A percentile compares a stretch with the other conserved stretches of the same genome.
Evolutionary conservation across 1,140 invertebrate genomes (phyloP).

Genomic region (Drosophila murphyi): DNA sequence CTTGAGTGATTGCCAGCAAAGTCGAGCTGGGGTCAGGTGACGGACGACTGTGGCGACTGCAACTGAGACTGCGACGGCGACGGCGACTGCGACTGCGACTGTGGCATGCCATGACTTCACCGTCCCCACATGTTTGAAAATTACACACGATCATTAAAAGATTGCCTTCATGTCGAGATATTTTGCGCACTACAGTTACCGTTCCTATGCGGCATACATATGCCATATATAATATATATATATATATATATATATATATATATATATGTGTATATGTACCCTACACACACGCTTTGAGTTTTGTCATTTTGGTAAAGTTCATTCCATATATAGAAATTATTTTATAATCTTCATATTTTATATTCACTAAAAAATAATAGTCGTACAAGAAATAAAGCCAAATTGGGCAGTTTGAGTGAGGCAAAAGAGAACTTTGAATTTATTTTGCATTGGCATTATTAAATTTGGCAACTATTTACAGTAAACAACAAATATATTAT

Average conservation of each 20-base stretch:
- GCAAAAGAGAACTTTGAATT: too few species aligned
- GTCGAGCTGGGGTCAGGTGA: conserved; percentile 74
- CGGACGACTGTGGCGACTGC: conserved; percentile 50
- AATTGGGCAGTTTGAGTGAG: too few species aligned
- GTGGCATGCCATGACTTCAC: conserved; percentile 40
- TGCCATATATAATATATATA: background rate
- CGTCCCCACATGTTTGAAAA: conserved; percentile 72
- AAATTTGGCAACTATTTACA: too few species aligned
- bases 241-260: background rate
- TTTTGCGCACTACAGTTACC: conserved; percentile 47
- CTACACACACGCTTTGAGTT: background rate
- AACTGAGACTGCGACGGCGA: conserved; percentile 16
- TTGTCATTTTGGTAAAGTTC: conserved; percentile 2
- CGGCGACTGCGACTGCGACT: conserved; percentile 20
- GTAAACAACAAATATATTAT: too few species aligned
- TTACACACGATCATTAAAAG: conserved; percentile 83
- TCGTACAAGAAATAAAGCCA: too few species aligned
- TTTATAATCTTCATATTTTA: background rate
- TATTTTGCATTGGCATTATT: too few species aligned
- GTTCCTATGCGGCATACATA: background rate
- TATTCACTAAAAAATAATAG: too few species aligned
- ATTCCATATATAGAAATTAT: background rate
- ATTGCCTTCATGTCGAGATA: conserved; percentile 81
- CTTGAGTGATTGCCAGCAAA: conserved; percentile 69
- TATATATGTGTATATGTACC: background rate